Conservation (phyloP, 2,113 vertebrate species). For the Procapra przewalskii region DNA sequence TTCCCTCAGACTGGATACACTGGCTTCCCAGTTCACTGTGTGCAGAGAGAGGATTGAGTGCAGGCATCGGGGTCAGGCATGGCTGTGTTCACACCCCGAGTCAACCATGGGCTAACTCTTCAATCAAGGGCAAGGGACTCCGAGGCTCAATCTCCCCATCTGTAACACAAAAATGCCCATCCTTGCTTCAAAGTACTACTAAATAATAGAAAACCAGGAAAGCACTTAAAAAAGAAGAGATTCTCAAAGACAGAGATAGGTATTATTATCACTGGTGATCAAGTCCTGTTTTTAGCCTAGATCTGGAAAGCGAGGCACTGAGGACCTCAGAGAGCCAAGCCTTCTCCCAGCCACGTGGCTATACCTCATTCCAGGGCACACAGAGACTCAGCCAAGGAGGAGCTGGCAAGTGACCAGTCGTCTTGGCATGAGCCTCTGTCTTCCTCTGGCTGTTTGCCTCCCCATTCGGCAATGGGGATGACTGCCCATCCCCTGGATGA, state of each 20-base stretch:
- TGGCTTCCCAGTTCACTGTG: neutral
- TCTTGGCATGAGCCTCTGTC: neutral
- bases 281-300: neutral
- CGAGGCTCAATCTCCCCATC: neutral
- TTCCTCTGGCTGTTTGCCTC: slow-evolving; percentile 19
- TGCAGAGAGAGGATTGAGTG: neutral
- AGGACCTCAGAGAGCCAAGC: neutral
- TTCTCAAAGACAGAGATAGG: neutral
- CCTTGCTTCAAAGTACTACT: neutral
- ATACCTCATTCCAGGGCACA: neutral
- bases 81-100: neutral
- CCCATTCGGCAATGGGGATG: neutral
- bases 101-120: neutral
- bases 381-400: neutral
- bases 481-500: neutral
- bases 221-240: neutral
- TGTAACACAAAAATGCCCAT: neutral
- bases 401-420: neutral
- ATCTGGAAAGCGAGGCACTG: neutral
- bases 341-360: neutral
- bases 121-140: neutral
- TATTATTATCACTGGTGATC: neutral
- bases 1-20: neutral
- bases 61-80: neutral
- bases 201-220: neutral